Evolutionary conservation across 2,797 vertebrate species (phyloP).

Genomic region (Lophotriccus pileatus): DNA sequence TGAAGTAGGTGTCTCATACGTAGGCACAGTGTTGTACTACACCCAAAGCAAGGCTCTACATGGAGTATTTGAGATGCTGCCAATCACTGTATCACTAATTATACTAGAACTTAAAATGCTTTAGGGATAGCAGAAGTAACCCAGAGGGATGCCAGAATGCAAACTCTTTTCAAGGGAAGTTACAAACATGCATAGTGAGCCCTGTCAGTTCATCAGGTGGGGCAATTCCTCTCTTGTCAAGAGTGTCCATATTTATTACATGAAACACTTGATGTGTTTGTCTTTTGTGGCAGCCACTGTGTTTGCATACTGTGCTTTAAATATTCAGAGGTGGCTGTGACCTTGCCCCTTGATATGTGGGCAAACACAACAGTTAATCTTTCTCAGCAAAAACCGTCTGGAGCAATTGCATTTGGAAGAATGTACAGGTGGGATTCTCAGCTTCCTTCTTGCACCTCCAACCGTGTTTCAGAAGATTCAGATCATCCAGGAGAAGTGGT

Average conservation of each 20-base stretch:
- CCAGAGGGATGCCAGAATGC: neutral
- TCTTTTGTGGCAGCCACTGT: neutral
- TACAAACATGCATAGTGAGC: neutral
- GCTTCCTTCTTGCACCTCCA: neutral
- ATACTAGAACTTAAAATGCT: neutral
- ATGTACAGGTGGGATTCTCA: neutral
- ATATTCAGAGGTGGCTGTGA: neutral
- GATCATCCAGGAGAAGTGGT: neutral
- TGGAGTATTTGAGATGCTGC: neutral
- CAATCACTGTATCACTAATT: neutral
- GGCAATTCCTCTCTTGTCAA: neutral
- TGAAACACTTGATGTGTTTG: neutral
- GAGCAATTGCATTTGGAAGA: neutral
- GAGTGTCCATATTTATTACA: neutral
- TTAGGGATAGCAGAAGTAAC: neutral
- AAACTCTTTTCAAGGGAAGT: neutral
- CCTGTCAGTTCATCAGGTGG: neutral
- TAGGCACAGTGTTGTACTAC: neutral
- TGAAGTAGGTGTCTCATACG: neutral
- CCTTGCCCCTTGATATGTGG: neutral
- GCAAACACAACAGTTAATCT: neutral
- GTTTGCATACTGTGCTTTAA: neutral
- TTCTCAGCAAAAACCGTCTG: neutral
- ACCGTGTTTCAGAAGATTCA: neutral
- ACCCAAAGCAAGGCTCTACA: neutral